phyloP scores from a whole-genome alignment of 2,797 vertebrate species.

The Lophotriccus pileatus region DNA sequence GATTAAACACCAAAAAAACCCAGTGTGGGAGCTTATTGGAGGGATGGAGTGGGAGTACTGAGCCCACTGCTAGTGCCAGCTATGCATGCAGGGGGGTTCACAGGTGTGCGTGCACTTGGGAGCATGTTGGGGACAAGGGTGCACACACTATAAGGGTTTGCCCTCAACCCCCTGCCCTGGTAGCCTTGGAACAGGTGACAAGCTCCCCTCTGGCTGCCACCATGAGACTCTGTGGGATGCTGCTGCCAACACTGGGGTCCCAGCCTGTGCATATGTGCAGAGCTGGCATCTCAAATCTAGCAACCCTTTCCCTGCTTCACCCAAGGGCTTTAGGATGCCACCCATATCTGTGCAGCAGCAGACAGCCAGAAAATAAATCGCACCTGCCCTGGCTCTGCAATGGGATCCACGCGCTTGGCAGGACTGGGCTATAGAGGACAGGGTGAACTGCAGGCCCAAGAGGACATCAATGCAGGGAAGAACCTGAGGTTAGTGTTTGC shows the following conservation, averaged over 20 bases:
- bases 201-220: neutral
- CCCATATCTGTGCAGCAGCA: neutral
- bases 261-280: neutral
- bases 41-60: neutral
- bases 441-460: accelerated
- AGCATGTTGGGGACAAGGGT: neutral
- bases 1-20: neutral
- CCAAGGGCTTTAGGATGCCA: neutral
- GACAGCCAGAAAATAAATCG: neutral
- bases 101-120: too few relatives aligned
- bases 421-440: neutral
- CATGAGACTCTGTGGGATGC: accelerated
- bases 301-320: neutral
- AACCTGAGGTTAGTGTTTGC: neutral
- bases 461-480: neutral
- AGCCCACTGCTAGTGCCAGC: neutral
- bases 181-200: accelerated
- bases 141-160: accelerated
- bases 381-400: neutral
- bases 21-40: neutral
- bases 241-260: neutral
- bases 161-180: accelerated
- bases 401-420: neutral
- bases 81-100: neutral
- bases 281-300: accelerated